Conservation (phyloP, 2,797 vertebrate genomes). For the Anguilla marmorata region DNA sequence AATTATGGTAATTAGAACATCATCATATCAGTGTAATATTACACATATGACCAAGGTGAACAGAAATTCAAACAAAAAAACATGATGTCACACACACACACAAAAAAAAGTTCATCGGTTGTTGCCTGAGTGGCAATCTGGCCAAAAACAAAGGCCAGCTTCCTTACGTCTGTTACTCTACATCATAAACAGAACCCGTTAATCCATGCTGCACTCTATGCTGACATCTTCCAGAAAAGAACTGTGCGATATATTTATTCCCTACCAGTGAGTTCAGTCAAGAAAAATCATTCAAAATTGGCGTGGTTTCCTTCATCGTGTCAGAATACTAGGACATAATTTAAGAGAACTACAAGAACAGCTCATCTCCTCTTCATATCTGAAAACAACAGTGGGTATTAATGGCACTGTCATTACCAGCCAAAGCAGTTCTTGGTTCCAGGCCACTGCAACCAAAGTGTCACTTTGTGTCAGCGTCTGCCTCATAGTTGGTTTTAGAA, state of each 20-base stretch:
- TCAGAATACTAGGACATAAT: neutral
- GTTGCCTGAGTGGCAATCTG: constrained; percentile 18
- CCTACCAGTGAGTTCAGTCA: neutral
- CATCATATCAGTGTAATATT: constrained; percentile 3
- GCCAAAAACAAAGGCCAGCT: neutral
- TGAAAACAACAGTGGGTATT: neutral
- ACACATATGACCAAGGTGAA: neutral
- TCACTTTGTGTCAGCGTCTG: neutral
- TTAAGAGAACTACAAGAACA: neutral
- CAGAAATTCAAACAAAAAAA: constrained; percentile 19
- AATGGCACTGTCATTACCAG: neutral
- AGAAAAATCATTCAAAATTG: neutral
- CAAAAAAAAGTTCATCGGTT: neutral
- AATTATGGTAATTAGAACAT: constrained; percentile 25
- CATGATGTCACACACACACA: neutral
- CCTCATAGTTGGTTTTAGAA: neutral
- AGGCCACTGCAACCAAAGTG: neutral
- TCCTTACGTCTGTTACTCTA: neutral
- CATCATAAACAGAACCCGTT: neutral
- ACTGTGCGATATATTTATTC: neutral
- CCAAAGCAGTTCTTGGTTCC: neutral
- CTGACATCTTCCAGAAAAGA: constrained; percentile 10
- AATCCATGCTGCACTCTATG: neutral
- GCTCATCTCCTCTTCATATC: neutral
- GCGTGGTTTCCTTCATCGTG: neutral